phyloP scores from a whole-genome alignment of 2,888 invertebrate species.

The Bombylius discolor region DNA sequence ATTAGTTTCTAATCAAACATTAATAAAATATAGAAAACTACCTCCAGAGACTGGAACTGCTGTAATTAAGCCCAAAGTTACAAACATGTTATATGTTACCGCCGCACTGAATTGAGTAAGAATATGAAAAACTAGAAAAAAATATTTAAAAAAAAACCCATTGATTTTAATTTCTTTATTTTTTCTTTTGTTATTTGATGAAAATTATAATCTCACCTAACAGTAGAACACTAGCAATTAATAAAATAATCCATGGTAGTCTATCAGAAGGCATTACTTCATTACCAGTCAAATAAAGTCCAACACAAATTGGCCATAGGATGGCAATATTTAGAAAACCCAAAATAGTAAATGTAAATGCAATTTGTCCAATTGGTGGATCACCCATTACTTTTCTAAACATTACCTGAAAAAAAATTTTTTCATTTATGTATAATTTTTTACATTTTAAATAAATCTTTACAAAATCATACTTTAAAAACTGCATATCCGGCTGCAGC shows the following conservation, averaged over 20 bases:
- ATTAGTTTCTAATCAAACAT: background rate
- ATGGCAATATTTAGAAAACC: conserved; percentile 78
- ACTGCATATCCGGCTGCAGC: conserved; percentile 89
- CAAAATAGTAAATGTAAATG: conserved; percentile 82
- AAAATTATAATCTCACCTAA: conserved; percentile 45
- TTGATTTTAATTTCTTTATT: conserved; percentile 11
- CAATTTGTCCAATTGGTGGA: conserved; percentile 82
- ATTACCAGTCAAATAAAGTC: conserved; percentile 71
- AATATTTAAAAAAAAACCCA: conserved; percentile 3
- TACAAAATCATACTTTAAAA: conserved; percentile 56
- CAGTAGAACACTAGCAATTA: conserved; percentile 65
- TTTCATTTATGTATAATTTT: background rate
- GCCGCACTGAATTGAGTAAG: conserved; percentile 89
- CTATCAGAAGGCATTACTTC: conserved; percentile 71
- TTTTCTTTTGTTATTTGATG: background rate
- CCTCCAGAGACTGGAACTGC: conserved; percentile 92
- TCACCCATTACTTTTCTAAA: conserved; percentile 91
- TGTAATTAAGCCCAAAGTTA: conserved; percentile 84
- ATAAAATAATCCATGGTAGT: conserved; percentile 77
- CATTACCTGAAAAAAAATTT: conserved; percentile 53
- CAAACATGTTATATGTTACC: conserved; percentile 87
- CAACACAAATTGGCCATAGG: conserved; percentile 82
- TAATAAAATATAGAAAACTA: conserved; percentile 36
- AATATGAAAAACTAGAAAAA: conserved; percentile 71
- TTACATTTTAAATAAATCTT: background rate